Percentiles rank a stretch among this genome's conserved stretches.
Conservation (phyloP, 2,888 invertebrate species). For the Arctia plantaginis region DNA sequence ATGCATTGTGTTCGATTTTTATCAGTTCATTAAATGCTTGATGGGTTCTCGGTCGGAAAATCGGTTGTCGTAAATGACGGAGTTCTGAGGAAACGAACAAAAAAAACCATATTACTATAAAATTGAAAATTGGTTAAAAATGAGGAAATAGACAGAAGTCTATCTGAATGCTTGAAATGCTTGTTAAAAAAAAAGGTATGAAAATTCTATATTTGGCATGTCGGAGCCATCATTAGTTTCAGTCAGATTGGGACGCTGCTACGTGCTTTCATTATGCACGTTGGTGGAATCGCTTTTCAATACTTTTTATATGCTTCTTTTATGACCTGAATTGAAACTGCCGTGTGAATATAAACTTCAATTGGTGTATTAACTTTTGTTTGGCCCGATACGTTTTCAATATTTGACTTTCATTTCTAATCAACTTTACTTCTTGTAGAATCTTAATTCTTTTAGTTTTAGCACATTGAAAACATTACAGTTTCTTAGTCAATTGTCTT, state of each 20-base stretch:
- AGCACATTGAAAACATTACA: not conserved
- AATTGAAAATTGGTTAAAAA: too few relatives aligned
- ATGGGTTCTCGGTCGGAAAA: too few relatives aligned
- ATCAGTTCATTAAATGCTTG: too few relatives aligned
- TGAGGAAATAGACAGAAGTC: too few relatives aligned
- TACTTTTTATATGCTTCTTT: conserved; percentile 45
- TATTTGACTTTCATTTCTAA: not conserved
- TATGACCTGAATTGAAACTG: conserved; percentile 22
- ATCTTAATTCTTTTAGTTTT: not conserved
- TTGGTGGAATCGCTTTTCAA: conserved; percentile 32
- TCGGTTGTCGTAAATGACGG: too few relatives aligned
- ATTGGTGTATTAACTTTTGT: conserved; percentile 6
- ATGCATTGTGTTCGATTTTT: too few relatives aligned
- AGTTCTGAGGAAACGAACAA: too few relatives aligned
- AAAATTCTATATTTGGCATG: conserved; percentile 27
- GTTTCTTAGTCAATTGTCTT: too few relatives aligned
- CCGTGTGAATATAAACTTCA: not conserved
- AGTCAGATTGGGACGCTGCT: conserved; percentile 22
- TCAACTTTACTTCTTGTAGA: not conserved
- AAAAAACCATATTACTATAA: too few relatives aligned
- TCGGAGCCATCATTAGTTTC: conserved; percentile 38
- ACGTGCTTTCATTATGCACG: conserved; percentile 49
- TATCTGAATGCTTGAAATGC: too few relatives aligned
- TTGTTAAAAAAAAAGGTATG: conserved; percentile 12
- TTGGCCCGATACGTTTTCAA: conserved; percentile 3